Conservation (phyloP, 2,888 invertebrate genomes). For the Clanis bilineata region DNA sequence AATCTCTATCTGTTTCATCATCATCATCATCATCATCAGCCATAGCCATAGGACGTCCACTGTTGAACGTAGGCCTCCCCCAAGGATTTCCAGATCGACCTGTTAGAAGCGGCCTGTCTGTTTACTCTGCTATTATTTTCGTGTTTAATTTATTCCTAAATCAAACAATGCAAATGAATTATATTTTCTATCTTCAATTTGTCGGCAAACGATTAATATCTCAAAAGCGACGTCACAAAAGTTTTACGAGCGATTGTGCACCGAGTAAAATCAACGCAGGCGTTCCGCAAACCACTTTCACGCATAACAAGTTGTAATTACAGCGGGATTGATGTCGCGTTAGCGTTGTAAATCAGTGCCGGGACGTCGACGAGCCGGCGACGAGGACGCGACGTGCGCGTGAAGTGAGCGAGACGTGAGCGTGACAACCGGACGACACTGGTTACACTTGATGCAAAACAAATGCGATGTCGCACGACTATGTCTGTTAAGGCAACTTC, state of each 20-base stretch:
- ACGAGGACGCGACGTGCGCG: not conserved
- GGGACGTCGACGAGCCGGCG: not conserved
- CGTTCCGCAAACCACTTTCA: not conserved
- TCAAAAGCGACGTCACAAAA: not conserved
- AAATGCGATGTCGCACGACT: not conserved
- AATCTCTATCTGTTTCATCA: too few species aligned
- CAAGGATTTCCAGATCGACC: too few species aligned
- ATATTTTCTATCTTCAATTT: not conserved
- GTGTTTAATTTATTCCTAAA: too few species aligned
- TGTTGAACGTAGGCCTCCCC: too few species aligned
- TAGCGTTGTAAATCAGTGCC: slow-evolving; percentile 10
- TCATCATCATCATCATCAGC: too few species aligned
- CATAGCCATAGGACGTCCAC: too few species aligned
- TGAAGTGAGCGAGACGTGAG: not conserved
- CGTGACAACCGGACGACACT: not conserved
- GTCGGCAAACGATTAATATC: not conserved
- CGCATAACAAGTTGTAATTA: slow-evolving; percentile 1
- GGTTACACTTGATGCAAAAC: not conserved
- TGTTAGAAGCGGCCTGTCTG: too few species aligned
- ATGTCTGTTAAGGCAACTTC: too few species aligned
- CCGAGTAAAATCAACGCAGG: not conserved
- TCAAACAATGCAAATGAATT: not conserved
- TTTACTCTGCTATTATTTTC: too few species aligned
- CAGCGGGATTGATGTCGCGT: slow-evolving; percentile 1
- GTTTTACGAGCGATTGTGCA: not conserved